Conservation (phyloP, 2,888 invertebrate species). For the Dasypogon diadema region DNA sequence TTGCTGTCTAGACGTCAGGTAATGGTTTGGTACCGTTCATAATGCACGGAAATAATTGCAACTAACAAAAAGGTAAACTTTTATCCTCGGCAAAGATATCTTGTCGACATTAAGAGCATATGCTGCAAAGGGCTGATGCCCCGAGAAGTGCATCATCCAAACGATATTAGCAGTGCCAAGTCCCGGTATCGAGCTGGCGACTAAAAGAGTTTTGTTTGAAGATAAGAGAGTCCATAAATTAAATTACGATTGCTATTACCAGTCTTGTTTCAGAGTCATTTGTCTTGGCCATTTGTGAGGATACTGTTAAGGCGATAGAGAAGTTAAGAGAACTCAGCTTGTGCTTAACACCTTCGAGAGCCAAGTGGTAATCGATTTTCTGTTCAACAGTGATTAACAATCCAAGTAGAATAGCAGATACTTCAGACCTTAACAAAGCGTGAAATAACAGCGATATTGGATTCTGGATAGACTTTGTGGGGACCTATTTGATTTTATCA, state of each 20-base stretch:
- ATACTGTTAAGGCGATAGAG: slow-evolving; percentile 4
- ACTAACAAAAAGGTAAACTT: slow-evolving; percentile 14
- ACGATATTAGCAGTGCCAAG: slow-evolving; percentile 4
- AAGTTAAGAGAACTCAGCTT: neutral
- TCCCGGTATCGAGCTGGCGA: neutral
- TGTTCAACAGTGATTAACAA: slow-evolving; percentile 39
- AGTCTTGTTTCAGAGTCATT: slow-evolving; percentile 40
- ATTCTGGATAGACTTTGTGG: neutral
- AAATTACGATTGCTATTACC: slow-evolving; percentile 30
- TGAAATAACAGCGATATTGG: slow-evolving; percentile 25
- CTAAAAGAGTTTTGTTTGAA: slow-evolving; percentile 20
- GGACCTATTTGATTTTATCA: no score
- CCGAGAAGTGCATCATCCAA: slow-evolving; percentile 11
- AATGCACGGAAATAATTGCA: slow-evolving; percentile 42
- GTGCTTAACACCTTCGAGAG: slow-evolving; percentile 46
- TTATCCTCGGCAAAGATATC: slow-evolving; percentile 8
- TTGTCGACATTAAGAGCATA: slow-evolving; percentile 22
- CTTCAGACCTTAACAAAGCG: slow-evolving; percentile 8
- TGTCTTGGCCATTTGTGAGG: slow-evolving; percentile 39
- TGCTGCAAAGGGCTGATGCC: slow-evolving; percentile 13
- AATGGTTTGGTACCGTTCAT: slow-evolving; percentile 45
- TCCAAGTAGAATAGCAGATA: neutral
- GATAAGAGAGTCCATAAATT: slow-evolving; percentile 36
- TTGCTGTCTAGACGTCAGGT: slow-evolving; percentile 47
- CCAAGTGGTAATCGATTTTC: slow-evolving; percentile 43